Conservation (phyloP, 2,888 invertebrate species). For the Sinotaia quadrata region DNA sequence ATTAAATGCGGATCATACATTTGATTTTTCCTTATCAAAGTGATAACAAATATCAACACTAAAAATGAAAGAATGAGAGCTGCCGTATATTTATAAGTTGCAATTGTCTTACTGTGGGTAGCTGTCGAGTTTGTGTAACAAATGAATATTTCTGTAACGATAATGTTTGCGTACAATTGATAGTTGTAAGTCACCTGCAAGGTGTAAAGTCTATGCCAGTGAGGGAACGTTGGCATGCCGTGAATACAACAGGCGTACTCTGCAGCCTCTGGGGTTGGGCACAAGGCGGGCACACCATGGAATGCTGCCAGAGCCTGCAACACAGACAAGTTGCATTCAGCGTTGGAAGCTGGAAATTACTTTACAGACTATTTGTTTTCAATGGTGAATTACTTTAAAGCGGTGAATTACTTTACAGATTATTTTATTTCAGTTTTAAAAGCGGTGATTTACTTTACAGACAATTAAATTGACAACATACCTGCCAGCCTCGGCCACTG, state of each 20-base stretch:
- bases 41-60: too few relatives aligned
- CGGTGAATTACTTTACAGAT: background rate
- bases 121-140: too few relatives aligned
- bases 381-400: background rate
- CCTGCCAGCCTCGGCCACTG: constrained; percentile 32
- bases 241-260: constrained; percentile 32
- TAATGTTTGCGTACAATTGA: background rate
- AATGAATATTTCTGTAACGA: background rate
- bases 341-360: background rate
- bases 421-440: background rate
- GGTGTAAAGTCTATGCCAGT: constrained; percentile 41
- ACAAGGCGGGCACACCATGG: constrained; percentile 32
- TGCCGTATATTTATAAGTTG: too few relatives aligned
- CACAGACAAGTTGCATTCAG: background rate
- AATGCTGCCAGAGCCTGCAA: constrained; percentile 7
- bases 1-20: background rate
- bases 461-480: background rate
- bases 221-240: constrained; percentile 37
- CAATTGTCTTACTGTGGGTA: too few relatives aligned
- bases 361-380: background rate
- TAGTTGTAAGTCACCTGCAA: constrained; percentile 30
- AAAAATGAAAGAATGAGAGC: too few relatives aligned
- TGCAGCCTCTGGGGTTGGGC: background rate
- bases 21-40: too few relatives aligned
- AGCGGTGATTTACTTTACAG: background rate